Evolutionary conservation across 2,888 invertebrate genomes (phyloP), one percentile per base, ranked within the genome.

Genomic region (Clusia tigrina): DNA sequence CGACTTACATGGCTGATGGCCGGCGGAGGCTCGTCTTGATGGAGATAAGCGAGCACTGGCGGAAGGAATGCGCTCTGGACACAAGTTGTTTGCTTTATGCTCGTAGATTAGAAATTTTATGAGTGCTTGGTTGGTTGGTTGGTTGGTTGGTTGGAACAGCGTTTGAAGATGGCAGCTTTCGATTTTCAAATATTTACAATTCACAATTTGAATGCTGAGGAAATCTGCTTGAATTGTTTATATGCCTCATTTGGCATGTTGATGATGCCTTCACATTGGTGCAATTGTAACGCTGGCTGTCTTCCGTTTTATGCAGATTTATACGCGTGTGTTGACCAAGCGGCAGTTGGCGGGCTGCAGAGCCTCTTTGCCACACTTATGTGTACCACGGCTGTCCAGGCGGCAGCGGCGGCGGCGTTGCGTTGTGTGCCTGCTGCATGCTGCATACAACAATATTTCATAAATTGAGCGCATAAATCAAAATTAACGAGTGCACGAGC

Each of bases 331-430:
- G n/a, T n/a, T n/a, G n/a, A n/a, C 12, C 12, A 32, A 6, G 32
- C 6, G 42, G 42, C 42, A 6, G 42, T 17, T 6, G 42, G n/a
- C n/a, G 6, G 32, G 32, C 32, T 26, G 54, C 54, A 17, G 25
- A 32, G 18, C 52, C 12, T 3, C 51, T 51, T 20, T 2, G 20
- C 10, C 10, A 17, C 2, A 10, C 20, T 51, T 22, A 54, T 32
- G 23, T 56, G 56, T 22, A 24, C 26, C 54, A 22, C 51, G 2
- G 22, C 51, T 52, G 10, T 22, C 55, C 38, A 53, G 42, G 55
- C 56, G 62, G 54, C 23, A 54, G 2, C 17, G 12, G 53, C 71
- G 61, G 58, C 62, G 65, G 67, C 76, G n/a, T n/a, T n/a, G n/a
- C n/a, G n/a, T n/a, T n/a, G n/a, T n/a, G n/a, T n/a, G n/a, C n/a